Conservation (phyloP, 92 coral and sea anemone genomes). For the Desmophyllum pertusum region DNA sequence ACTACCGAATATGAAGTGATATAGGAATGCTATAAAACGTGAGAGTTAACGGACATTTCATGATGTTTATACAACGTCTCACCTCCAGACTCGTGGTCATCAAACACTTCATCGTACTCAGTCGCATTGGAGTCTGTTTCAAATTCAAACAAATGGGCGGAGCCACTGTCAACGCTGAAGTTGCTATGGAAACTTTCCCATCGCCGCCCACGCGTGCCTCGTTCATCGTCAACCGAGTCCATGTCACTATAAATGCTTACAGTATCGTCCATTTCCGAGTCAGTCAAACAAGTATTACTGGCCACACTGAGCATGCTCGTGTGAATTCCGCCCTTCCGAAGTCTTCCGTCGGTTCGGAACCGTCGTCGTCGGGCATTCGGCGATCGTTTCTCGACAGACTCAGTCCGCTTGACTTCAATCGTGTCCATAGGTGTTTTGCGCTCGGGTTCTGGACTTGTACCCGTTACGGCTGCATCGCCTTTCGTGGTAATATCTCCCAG, state of each 20-base stretch:
- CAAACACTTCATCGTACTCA: conserved; percentile 70
- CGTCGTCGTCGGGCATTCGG: conserved; percentile 33
- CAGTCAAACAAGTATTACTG: conserved; percentile 74
- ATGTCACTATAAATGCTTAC: conserved; percentile 59
- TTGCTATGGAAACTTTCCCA: conserved; percentile 99
- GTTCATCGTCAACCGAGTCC: conserved; percentile 47
- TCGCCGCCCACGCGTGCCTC: conserved; percentile 64
- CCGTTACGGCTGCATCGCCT: neutral
- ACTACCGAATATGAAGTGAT: no score
- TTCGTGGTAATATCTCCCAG: conserved; percentile 17
- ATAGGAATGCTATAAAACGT: no score
- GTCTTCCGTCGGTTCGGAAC: conserved; percentile 31
- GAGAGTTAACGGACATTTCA: neutral
- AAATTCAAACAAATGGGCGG: conserved; percentile 86
- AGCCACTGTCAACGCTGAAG: conserved; percentile 97
- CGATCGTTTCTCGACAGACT: conserved; percentile 1
- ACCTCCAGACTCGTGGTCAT: conserved; percentile 58
- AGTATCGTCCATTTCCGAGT: conserved; percentile 71
- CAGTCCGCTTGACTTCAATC: conserved; percentile 1
- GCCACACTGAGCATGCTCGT: conserved; percentile 83
- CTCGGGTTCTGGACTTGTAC: neutral
- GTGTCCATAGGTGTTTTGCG: neutral
- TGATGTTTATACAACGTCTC: neutral
- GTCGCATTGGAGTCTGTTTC: conserved; percentile 73
- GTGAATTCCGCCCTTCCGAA: conserved; percentile 60